Evolutionary conservation across 2,888 invertebrate species (phyloP), one percentile per base, ranked within the genome.

Genomic region (Xestia rhomboidea): DNA sequence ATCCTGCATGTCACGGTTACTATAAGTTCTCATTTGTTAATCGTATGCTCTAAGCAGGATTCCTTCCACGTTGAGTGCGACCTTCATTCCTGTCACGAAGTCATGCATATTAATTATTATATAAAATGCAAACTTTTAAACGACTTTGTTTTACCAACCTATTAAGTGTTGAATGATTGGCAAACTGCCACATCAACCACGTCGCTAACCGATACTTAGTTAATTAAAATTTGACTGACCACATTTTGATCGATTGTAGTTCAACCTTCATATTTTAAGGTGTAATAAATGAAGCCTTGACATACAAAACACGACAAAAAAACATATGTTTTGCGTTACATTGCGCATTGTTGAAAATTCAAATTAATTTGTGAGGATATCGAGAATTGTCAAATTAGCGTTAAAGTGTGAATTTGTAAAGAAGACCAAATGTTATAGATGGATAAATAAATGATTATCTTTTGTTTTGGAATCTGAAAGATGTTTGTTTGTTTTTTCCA

Each of bases 231-330:
- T 68, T 73, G 4, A 54, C 38, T 44, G n/a, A 60, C 15, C 44
- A 63, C 63, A 80, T 77, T 74, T 15, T 64, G 60, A 79, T 84
- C 77, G 63, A 81, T 64, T 75, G 34, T 67, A 72, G n/a, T 72
- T 68, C 38, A 64, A 74, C 78, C 73, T 82, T 74, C 68, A 60
- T 54, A 71, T 60, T 75, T 77, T 76, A 71, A 62, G 38, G 57
- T 69, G 66, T 82, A 71, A 57, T 77, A 75, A 24, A 60, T 15
- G n/a, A 68, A 78, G 24, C 84, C 87, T 84, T 87, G 86, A 78
- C 86, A 80, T 70, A 84, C 66, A 41, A 46, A 62, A 41, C 27
- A 66, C 24, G 66, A 30, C 18, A 64, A 75, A 67, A 67, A 68
- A 57, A 15, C 6, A 38, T 0, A 54, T 57, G n/a, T 69, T 69